phyloP scores from a whole-genome alignment of 2,888 invertebrate species.

The Drosophila diplacantha region DNA sequence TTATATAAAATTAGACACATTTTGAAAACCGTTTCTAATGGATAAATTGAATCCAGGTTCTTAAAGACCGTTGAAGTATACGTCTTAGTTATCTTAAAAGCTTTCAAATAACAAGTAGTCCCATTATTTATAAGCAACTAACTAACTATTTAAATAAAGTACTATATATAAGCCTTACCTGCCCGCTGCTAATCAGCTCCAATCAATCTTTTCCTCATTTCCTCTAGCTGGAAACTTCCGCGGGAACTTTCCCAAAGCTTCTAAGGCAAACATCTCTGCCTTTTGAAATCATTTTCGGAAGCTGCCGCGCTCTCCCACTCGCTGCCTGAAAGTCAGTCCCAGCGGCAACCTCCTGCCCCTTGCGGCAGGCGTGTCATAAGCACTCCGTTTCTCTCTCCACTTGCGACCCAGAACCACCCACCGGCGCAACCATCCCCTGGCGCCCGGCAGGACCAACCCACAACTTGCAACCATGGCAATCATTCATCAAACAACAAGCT shows the following conservation, averaged over 20 bases:
- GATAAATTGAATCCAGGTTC: no score
- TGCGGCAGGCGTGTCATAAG: constrained; percentile 14
- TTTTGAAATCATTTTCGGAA: constrained; percentile 7
- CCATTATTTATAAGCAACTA: not conserved
- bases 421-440: not conserved
- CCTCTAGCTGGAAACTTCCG: not conserved
- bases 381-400: constrained; percentile 7
- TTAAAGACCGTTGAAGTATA: no score
- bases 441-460: constrained; percentile 30
- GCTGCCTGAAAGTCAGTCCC: constrained; percentile 22
- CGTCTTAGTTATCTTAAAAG: rapidly evolving
- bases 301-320: constrained; percentile 7
- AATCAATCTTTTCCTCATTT: constrained; percentile 18
- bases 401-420: constrained; percentile 4
- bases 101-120: not conserved
- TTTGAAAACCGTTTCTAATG: no score
- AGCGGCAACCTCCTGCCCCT: not conserved
- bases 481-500: constrained; percentile 65
- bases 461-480: constrained; percentile 60
- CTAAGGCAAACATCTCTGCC: constrained; percentile 2
- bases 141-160: not conserved
- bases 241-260: constrained; percentile 1
- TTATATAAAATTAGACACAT: no score
- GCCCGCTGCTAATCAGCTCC: constrained; percentile 2
- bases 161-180: no score